phyloP scores from a whole-genome alignment of 2,797 vertebrate genomes.

The Limnodromus scolopaceus region DNA sequence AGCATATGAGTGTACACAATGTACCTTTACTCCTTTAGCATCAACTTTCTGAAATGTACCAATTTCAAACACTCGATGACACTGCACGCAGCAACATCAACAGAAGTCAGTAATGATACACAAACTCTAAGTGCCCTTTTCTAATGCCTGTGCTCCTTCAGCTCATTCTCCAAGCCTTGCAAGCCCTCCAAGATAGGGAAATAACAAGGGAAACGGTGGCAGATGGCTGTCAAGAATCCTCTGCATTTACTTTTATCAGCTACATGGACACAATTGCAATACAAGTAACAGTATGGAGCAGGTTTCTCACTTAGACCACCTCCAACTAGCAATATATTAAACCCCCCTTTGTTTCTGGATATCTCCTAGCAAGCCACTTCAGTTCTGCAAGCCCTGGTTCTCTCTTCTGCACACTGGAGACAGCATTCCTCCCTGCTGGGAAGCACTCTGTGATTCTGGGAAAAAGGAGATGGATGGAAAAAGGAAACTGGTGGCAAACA shows the following conservation, averaged over 20 bases:
- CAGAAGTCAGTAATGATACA: neutral
- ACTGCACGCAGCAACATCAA: neutral
- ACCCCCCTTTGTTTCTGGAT: neutral
- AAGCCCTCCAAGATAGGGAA: neutral
- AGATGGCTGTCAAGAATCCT: neutral
- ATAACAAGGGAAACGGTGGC: fast-evolving
- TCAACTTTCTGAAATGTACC: neutral
- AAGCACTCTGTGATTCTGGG: neutral
- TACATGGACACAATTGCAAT: neutral
- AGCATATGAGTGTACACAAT: neutral
- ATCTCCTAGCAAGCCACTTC: neutral
- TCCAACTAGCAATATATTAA: neutral
- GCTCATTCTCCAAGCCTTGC: neutral
- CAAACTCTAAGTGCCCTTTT: neutral
- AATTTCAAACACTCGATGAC: neutral
- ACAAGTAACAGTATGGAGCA: neutral
- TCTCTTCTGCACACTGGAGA: neutral
- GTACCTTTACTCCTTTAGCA: neutral
- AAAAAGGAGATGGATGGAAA: neutral
- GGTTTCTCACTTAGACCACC: neutral
- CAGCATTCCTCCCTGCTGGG: fast-evolving
- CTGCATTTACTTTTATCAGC: neutral
- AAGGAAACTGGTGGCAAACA: neutral
- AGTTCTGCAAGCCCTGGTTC: neutral
- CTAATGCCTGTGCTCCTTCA: fast-evolving